Evolutionary conservation across 2,113 vertebrate species (phyloP), one percentile per base, ranked within the genome.

Genomic region (Paedocypris sp.): DNA sequence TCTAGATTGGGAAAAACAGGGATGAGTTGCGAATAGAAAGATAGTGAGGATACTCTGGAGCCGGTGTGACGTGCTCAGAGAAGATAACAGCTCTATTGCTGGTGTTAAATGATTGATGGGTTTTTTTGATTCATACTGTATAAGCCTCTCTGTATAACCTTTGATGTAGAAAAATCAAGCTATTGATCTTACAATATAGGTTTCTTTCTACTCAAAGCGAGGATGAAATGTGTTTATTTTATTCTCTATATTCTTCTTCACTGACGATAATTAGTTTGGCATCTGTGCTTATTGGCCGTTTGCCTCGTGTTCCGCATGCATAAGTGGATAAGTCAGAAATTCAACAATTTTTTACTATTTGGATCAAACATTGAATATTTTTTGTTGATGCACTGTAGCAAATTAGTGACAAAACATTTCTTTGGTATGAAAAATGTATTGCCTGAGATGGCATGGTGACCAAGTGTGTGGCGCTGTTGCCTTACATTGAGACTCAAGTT

Each of bases 261-360:
- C 47, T 36, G 4, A 47, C 45, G 72, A 25, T 68, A 71, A 70
- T 75, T 52, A 31, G 10, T 56, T 42, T 56, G 62, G 65, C 46
- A 74, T 64, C 48, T 54, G 47, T 64, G 32, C 51, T 72, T 52
- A 59, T 48, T 63, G 51, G 62, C 62, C 54, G 59, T 73, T 75
- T 73, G 68, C 73, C 67, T 68, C n/a, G n/a, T n/a, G n/a, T n/a
- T n/a, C n/a, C n/a, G n/a, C n/a, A n/a, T n/a, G n/a, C n/a, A n/a
- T n/a, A n/a, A n/a, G n/a, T n/a, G n/a, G n/a, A n/a, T n/a, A n/a
- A n/a, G n/a, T n/a, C n/a, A n/a, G n/a, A n/a, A n/a, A n/a, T n/a
- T n/a, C n/a, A n/a, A n/a, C n/a, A n/a, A n/a, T n/a, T n/a, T n/a
- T n/a, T n/a, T n/a, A n/a, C n/a, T n/a, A n/a, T n/a, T n/a, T n/a